Evolutionary conservation across 1,140 invertebrate species (phyloP), one percentile per base, ranked within the genome.

Genomic region (Sminthurinus signatus): DNA sequence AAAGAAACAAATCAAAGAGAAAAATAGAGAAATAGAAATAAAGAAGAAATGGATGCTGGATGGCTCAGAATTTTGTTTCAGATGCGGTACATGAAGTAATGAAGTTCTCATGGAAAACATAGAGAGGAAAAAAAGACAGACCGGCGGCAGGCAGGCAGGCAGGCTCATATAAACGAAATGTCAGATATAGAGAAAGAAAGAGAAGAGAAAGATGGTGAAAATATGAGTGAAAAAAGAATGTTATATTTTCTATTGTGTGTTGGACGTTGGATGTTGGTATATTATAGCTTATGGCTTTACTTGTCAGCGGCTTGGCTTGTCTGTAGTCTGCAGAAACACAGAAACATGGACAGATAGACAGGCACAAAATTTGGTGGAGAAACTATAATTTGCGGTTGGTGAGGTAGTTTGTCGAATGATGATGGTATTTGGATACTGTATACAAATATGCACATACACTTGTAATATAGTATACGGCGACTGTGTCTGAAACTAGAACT

Each of bases 401-500:
- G 60, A 62, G 51, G 60, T 62, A 62, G 50, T 62, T 60, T 60
- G 58, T 60, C 58, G 25, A 36, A 62, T 62, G 48, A 62, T 54
- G 58, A 62, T 36, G 21, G n/a, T 54, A n/a, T n/a, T n/a, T n/a
- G n/a, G n/a, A n/a, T n/a, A n/a, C n/a, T n/a, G n/a, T n/a, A n/a
- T n/a, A n/a, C n/a, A n/a, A n/a, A n/a, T n/a, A n/a, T n/a, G n/a
- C n/a, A 54, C 48, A 62, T 62, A 62, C 60, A 54, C 39, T 62
- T 62, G 60, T 62, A 54, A 54, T 62, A 62, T 54, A 62, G 48
- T 52, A 62, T 62, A 50, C 52, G n/a, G 39, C n/a, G n/a, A n/a
- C 39, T 12, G 39, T 42, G 39, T 10, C 39, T 12, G 39, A 42
- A 42, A 42, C 39, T 12, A n/a, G 8, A 10, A 17, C 8, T 17